A percentile compares a stretch with the other conserved stretches of the same genome.
Conservation (phyloP, 37 sponge, comb jelly and placozoan genomes). For the Haliclona indistincta region DNA sequence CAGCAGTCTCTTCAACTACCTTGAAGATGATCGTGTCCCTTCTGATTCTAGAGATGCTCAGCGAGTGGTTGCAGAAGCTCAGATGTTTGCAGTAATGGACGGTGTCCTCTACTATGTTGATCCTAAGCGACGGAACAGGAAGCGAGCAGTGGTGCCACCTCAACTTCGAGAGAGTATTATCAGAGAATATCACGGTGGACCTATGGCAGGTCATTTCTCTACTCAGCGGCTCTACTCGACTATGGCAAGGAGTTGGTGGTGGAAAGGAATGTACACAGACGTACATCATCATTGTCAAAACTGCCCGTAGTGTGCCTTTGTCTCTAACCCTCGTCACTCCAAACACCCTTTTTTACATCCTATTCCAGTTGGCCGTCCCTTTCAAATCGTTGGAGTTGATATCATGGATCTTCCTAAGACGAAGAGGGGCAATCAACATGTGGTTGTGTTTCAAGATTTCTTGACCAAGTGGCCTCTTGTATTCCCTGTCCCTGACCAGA, state of each 20-base stretch:
- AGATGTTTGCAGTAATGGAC: neutral
- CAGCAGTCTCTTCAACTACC: too few relatives aligned
- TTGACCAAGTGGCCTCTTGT: slow-evolving; percentile 33
- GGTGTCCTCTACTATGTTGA: slow-evolving; percentile 11
- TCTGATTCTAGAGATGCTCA: neutral
- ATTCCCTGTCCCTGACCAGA: slow-evolving; percentile 2
- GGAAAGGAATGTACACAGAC: slow-evolving; percentile 39
- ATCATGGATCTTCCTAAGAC: slow-evolving; percentile 43
- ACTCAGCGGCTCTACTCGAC: slow-evolving; percentile 3
- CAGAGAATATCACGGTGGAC: neutral
- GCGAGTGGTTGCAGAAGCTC: neutral
- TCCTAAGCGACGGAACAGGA: neutral
- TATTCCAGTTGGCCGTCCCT: slow-evolving; percentile 39
- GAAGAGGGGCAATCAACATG: slow-evolving; percentile 16
- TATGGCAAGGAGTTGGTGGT: slow-evolving; percentile 22
- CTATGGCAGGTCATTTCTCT: slow-evolving; percentile 24
- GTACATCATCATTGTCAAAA: slow-evolving; percentile 11
- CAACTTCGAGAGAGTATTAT: neutral
- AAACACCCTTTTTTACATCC: neutral
- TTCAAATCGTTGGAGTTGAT: slow-evolving; percentile 54
- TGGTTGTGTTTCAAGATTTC: slow-evolving; percentile 23
- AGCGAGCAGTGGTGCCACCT: slow-evolving; percentile 20
- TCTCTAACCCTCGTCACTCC: neutral
- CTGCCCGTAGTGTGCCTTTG: slow-evolving; percentile 21
- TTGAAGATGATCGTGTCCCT: too few relatives aligned